Conservation (phyloP, 2,113 vertebrate genomes). For the Lophura nycthemera region DNA sequence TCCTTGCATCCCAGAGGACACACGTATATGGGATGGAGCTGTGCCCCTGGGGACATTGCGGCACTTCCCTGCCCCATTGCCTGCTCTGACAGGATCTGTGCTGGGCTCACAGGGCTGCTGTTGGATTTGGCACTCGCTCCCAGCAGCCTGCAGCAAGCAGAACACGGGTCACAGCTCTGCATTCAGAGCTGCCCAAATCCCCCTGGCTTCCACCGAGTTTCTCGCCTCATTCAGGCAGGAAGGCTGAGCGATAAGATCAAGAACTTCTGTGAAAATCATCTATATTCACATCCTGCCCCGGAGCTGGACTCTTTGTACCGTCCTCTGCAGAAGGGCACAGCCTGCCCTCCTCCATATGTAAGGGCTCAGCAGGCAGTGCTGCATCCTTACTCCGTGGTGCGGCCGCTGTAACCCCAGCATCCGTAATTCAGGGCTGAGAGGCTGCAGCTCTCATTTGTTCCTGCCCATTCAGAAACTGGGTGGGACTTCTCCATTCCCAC, state of each 20-base stretch:
- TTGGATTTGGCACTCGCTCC: not conserved
- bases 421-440: no score
- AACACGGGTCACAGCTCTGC: not conserved
- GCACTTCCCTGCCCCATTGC: rapidly evolving
- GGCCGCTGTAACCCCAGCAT: no score
- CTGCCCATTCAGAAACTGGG: no score
- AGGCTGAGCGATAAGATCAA: constrained; percentile 3
- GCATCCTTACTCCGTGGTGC: not conserved
- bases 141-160: not conserved
- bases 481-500: no score
- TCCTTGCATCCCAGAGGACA: not conserved
- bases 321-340: not conserved
- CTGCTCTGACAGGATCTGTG: not conserved
- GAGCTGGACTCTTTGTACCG: not conserved
- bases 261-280: constrained; percentile 7
- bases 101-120: not conserved
- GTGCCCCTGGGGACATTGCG: not conserved
- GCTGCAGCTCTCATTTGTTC: no score
- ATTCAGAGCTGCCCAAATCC: not conserved
- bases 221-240: not conserved
- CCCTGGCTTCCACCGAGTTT: rapidly evolving
- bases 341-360: not conserved
- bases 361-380: not conserved
- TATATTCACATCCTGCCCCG: not conserved
- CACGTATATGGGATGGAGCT: no score